These are phyloP conservation scores for Diorhabda carinulata DNA, from an alignment of 1,140 invertebrate species.

Conservation along the genomic window DNA sequence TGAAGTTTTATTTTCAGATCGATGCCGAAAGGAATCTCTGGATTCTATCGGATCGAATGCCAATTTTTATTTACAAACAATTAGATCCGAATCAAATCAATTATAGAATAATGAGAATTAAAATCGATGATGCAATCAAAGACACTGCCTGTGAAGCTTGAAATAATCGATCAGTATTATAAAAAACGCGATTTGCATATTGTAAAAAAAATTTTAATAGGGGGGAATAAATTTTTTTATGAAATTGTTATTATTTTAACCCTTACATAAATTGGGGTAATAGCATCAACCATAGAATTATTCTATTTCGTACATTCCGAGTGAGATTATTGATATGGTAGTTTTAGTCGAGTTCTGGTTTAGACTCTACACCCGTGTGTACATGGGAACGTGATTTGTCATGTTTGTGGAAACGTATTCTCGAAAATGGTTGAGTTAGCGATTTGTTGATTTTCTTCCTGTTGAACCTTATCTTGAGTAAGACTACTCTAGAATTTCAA, in stretches of 20 bases:
- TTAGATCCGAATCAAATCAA: conserved; percentile 58
- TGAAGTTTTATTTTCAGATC: conserved; percentile 45
- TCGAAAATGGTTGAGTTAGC: too few species aligned
- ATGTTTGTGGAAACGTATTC: too few species aligned
- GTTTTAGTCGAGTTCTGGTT: neutral
- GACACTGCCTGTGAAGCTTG: conserved; percentile 53
- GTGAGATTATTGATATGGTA: neutral
- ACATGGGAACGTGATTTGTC: too few species aligned
- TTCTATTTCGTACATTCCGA: too few species aligned
- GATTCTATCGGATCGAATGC: conserved; percentile 65
- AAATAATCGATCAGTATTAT: conserved; percentile 9
- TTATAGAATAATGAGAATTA: conserved; percentile 59
- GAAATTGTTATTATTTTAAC: neutral
- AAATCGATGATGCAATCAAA: conserved; percentile 55
- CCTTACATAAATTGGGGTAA: neutral
- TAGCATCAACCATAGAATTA: neutral
- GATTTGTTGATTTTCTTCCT: too few species aligned
- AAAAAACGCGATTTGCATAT: neutral
- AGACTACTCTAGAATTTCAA: too few species aligned
- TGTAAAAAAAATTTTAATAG: neutral
- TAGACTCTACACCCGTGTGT: neutral
- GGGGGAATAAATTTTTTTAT: too few species aligned
- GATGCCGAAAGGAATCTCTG: conserved; percentile 59
- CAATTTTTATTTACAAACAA: conserved; percentile 57
- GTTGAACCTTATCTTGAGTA: too few species aligned